Evolutionary conservation across 2,888 invertebrate species (phyloP).

Genomic region (Drosophila birchii): DNA sequence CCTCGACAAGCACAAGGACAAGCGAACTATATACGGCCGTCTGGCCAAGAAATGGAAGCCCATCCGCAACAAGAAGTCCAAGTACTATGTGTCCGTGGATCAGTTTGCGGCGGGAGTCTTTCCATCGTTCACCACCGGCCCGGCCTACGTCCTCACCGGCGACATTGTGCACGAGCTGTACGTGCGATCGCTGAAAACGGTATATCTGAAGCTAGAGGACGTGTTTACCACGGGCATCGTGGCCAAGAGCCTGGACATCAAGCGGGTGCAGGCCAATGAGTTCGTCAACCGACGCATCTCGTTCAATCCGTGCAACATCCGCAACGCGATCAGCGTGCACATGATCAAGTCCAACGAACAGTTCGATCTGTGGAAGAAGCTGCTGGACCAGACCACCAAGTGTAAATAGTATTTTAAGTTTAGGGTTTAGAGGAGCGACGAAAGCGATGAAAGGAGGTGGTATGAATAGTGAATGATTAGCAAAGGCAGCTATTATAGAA

Average conservation of each 20-base stretch:
- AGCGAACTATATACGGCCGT: conserved; percentile 91
- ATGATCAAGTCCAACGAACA: conserved; percentile 96
- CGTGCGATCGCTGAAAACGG: conserved; percentile 87
- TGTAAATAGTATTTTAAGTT: conserved; percentile 87
- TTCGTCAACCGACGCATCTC: conserved; percentile 92
- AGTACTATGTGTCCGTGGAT: conserved; percentile 93
- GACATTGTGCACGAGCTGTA: conserved; percentile 91
- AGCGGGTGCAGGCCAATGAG: conserved; percentile 90
- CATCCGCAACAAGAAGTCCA: conserved; percentile 92
- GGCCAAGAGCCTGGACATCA: conserved; percentile 89
- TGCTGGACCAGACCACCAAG: conserved; percentile 92
- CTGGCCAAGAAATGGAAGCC: conserved; percentile 94
- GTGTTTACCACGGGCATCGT: conserved; percentile 96
- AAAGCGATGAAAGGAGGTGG: background rate
- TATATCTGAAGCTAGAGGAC: conserved; percentile 94
- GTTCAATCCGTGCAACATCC: conserved; percentile 92
- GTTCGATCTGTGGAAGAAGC: conserved; percentile 95
- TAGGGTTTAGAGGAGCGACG: conserved; percentile 30
- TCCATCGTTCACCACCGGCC: conserved; percentile 96
- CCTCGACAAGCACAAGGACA: conserved; percentile 87
- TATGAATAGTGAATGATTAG: conserved; percentile 39
- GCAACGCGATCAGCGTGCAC: conserved; percentile 93
- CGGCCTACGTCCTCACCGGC: conserved; percentile 93
- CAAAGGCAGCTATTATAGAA: conserved; percentile 48
- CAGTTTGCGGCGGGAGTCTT: conserved; percentile 91